phyloP scores from a whole-genome alignment of 2,888 invertebrate genomes.

The Podotricha telesiphe region DNA sequence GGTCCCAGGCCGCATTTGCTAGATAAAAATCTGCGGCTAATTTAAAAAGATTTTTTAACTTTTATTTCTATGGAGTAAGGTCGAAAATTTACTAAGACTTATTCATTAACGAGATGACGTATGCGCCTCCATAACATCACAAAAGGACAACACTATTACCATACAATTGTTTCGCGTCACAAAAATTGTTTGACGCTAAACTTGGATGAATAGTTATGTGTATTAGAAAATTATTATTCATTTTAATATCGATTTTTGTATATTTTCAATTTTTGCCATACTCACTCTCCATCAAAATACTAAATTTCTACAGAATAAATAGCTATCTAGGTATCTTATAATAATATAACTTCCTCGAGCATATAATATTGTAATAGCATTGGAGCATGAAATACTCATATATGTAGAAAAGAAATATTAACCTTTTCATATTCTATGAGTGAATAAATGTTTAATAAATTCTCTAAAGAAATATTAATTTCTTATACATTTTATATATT shows the following conservation, averaged over 20 bases:
- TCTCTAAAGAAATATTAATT: no score
- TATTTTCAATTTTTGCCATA: no score
- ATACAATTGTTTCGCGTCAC: constrained; percentile 76
- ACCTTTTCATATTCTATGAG: background rate
- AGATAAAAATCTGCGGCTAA: constrained; percentile 46
- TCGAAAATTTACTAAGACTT: constrained; percentile 35
- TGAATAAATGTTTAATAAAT: background rate
- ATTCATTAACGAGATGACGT: constrained; percentile 59
- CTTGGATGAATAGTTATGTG: constrained; percentile 45
- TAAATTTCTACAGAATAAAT: background rate
- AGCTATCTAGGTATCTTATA: background rate
- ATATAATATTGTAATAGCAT: background rate
- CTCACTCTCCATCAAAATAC: no score
- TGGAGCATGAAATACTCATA: background rate
- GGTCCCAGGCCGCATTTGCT: constrained; percentile 47
- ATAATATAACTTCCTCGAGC: background rate
- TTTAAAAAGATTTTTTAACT: constrained; percentile 28
- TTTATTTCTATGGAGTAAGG: constrained; percentile 39
- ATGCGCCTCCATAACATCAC: constrained; percentile 65
- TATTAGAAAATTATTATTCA: background rate
- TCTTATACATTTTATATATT: no score
- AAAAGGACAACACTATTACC: constrained; percentile 74
- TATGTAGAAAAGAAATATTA: background rate
- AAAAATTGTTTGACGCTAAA: constrained; percentile 50
- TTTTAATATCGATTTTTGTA: constrained; percentile 34